Evolutionary conservation across 2,797 vertebrate genomes (phyloP).

Genomic region (Cephalopachus bancanus): DNA sequence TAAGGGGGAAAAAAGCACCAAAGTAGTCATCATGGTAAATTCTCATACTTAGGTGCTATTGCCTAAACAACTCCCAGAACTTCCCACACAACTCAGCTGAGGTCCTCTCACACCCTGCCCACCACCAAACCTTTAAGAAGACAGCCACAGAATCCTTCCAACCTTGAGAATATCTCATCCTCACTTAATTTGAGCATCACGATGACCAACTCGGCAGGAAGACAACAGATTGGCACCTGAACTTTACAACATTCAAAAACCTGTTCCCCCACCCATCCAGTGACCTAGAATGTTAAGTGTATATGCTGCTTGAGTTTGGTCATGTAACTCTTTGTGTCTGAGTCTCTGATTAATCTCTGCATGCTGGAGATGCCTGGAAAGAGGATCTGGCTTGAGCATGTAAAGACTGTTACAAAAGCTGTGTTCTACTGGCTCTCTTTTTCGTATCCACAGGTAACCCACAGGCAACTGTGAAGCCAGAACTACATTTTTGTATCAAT

Average conservation of each 20-base stretch:
- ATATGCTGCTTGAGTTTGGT: not conserved
- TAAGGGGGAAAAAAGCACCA: not conserved
- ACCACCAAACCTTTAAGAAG: not conserved
- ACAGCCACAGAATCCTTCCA: not conserved
- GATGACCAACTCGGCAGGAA: not conserved
- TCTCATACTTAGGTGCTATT: not conserved
- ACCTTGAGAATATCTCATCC: not conserved
- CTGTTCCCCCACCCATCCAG: not conserved
- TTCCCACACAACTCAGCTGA: not conserved
- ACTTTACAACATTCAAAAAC: not conserved
- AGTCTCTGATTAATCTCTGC: not conserved
- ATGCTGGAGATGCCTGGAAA: not conserved
- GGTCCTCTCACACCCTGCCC: not conserved
- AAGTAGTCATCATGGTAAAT: not conserved
- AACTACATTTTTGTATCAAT: not conserved
- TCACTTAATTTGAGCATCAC: not conserved
- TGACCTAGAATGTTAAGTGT: not conserved
- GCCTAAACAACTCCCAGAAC: not conserved
- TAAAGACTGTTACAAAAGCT: not conserved
- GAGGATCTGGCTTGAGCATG: not conserved
- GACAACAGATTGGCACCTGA: not conserved
- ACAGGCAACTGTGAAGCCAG: not conserved
- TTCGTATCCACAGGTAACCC: not conserved
- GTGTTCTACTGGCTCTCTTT: not conserved
- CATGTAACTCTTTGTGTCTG: not conserved